These are phyloP conservation scores for Eremophila alpestris DNA, from an alignment of 2,797 vertebrate genomes.

Conservation along the genomic window DNA sequence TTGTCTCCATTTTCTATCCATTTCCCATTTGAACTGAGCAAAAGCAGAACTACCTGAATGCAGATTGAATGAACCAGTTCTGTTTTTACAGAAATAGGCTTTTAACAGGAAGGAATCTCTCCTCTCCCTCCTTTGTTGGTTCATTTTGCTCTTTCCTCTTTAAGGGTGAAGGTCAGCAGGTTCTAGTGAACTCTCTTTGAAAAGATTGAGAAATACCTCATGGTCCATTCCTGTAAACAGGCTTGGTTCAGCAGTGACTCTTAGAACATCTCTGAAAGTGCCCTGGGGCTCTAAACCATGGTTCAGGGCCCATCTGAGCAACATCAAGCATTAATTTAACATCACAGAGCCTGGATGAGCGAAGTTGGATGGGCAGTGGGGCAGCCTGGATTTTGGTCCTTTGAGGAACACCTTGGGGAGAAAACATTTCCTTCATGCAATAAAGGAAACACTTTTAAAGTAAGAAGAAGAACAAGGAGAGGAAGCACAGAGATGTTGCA, in stretches of 20 bases:
- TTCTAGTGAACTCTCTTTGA: not conserved
- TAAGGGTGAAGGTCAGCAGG: not conserved
- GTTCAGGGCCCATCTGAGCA: not conserved
- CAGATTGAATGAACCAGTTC: not conserved
- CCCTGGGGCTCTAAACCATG: not conserved
- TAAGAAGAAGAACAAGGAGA: not conserved
- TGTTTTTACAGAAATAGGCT: not conserved
- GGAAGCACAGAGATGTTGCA: not conserved
- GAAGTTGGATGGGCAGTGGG: not conserved
- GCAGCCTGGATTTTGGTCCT: not conserved
- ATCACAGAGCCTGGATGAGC: not conserved
- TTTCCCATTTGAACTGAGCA: not conserved
- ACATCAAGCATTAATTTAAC: not conserved
- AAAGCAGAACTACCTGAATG: conserved; percentile 29
- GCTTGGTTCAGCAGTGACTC: not conserved
- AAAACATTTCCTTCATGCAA: not conserved
- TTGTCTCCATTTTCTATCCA: not conserved
- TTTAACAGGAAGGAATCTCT: not conserved
- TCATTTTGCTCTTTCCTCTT: conserved; percentile 9
- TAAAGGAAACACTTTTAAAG: not conserved
- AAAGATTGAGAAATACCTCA: not conserved
- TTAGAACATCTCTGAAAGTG: not conserved
- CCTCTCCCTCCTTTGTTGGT: not conserved
- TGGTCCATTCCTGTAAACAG: not conserved
- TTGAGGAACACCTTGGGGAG: not conserved